Evolutionary conservation across 2,113 vertebrate species (phyloP), one percentile per base, ranked within the genome.

Genomic region (Ammodytes marinus): DNA sequence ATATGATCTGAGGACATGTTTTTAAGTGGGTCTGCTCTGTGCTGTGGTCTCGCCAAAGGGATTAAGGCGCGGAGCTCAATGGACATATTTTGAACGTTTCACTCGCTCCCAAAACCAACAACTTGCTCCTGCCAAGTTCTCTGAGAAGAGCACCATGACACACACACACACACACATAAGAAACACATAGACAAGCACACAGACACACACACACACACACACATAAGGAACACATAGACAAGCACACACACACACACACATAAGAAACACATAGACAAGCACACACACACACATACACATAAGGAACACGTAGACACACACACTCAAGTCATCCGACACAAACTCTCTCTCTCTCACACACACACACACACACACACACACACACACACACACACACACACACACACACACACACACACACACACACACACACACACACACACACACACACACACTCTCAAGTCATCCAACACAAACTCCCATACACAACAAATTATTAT

Each of bases 81-180:
- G 85, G 86, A 79, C 80, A 90, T 85, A 86, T 88, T 90, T 85
- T 3, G 57, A 91, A 87, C 83, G 35, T 89, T 91, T 92, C 87
- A 91, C 74, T 85, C 50, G 0, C 15, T 83, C 85, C 89, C 92
- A 91, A 90, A 85, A 87, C 87, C 86, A 91, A 92, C 86, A 89
- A 27, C 27, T 46, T 0, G 39, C 8, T 83, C 47, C 88, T 88
- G 89, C 91, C 92, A 92, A 90, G 80, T 61, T 60, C 2, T 27
- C 2, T 27, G 27, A 27, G 27, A 1, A 4, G 54, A 78, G 75
- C 84, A 88, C 83, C 70, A 74, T 0, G 72, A 87, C 90, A 87
- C 87, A 50, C 87, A 84, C 77, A 27, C 27, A 27, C 27, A 27
- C 27, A 27, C 27, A 27, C 27, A 27, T n/a, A n/a, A n/a, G n/a